Evolutionary conservation across 2,797 vertebrate genomes (phyloP), one percentile per base, ranked within the genome.

Genomic region (Bradypodion pumilum): DNA sequence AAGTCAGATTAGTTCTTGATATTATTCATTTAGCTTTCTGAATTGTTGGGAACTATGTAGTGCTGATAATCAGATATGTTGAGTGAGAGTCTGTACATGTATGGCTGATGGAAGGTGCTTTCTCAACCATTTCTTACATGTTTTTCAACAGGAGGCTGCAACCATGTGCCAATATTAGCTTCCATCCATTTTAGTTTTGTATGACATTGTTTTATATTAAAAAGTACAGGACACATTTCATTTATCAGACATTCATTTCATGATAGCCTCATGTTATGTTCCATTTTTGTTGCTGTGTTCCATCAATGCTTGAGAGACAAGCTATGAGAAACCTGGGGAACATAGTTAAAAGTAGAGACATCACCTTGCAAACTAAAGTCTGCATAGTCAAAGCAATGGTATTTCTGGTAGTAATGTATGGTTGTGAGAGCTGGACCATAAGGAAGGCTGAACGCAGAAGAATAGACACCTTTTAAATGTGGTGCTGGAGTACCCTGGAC

Each of bases 41-140:
- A 91, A 74, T 86, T 76, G 65, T 65, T 0, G 69, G 80, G 63
- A 9, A 0, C 42, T 46, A 59, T 0, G 0, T 49, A 35, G 85
- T 70, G 69, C 81, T 83, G 85, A 87, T 90, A 89, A 92, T 92
- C 89, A 91, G 82, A 90, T 93, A 89, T 90, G 73, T 84, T 46
- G 80, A 49, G n/a, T 49, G 74, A 86, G 69, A 60, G 82, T 80
- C 82, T 74, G 83, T 74, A 73, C 78, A 84, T 78, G 82, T 76
- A 84, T 85, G 82, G 63, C 49, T 56, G 78, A 60, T 49, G 81
- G 69, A 72, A 90, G 92, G 92, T 90, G 90, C 81, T 76, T 88
- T 83, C 86, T 88, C 90, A 92, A 93, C 86, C 85, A 63, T 90
- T 91, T 87, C 92, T 90, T 92, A 90, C 40, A 60, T 35, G 75